A percentile compares a stretch with the other conserved stretches of the same genome.
Conservation (phyloP, 2,113 vertebrate genomes). For the Rhynchomys soricoides region DNA sequence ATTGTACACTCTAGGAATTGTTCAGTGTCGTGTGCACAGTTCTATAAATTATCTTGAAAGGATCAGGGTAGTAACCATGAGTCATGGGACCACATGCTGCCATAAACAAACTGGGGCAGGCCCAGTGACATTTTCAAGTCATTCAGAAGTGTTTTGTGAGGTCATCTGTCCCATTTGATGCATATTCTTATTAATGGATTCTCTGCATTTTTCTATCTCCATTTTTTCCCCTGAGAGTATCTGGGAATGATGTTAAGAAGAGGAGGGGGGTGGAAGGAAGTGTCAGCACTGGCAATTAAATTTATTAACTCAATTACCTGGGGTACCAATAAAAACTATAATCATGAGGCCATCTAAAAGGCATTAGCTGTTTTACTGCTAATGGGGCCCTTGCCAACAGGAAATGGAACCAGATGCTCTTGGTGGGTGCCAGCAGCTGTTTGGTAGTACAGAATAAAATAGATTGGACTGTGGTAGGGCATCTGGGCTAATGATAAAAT, state of each 20-base stretch:
- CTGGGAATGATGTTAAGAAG: conserved; percentile 30
- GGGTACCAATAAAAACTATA: conserved; percentile 75
- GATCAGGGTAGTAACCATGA: conserved; percentile 74
- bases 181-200: conserved; percentile 75
- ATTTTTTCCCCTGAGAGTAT: neutral
- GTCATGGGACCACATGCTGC: conserved; percentile 66
- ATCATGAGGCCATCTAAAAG: conserved; percentile 79
- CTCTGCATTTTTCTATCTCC: neutral
- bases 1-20: conserved; percentile 64
- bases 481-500: conserved; percentile 54
- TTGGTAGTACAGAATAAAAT: conserved; percentile 61
- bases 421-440: conserved; percentile 69
- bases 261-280: neutral
- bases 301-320: conserved; percentile 80
- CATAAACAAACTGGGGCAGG: conserved; percentile 77
- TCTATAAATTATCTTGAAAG: conserved; percentile 79
- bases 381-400: conserved; percentile 72
- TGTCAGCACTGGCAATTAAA: conserved; percentile 72
- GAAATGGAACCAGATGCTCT: conserved; percentile 78
- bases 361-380: conserved; percentile 66
- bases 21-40: conserved; percentile 57
- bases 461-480: conserved; percentile 37
- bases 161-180: conserved; percentile 75
- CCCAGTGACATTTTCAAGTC: conserved; percentile 76
- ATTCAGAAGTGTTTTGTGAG: conserved; percentile 79